Evolutionary conservation across 2,797 vertebrate genomes (phyloP).

Genomic region (Acipenser ruthenus): DNA sequence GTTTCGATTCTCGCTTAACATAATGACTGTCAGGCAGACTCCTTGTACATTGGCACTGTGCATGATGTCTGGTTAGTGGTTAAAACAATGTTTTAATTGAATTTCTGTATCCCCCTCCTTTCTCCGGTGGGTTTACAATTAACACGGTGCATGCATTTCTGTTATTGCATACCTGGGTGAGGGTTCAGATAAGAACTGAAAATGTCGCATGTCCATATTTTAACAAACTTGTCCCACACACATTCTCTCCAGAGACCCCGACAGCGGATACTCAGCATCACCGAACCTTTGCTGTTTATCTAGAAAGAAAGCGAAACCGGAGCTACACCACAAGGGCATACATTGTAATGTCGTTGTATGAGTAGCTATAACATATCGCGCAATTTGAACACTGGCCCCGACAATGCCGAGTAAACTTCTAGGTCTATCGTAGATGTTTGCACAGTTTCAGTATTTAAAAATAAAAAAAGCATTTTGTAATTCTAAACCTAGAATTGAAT

Average conservation of each 20-base stretch:
- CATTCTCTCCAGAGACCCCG: constrained; percentile 27
- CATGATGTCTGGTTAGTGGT: too few species aligned
- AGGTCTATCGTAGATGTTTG: not conserved
- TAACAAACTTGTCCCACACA: constrained; percentile 32
- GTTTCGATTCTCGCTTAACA: too few species aligned
- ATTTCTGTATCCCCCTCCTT: too few species aligned
- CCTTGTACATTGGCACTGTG: too few species aligned
- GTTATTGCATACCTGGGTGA: constrained; percentile 21
- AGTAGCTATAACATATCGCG: rapidly evolving
- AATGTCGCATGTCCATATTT: constrained; percentile 33
- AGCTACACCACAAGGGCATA: not conserved
- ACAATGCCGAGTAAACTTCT: too few species aligned
- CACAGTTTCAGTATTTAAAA: not conserved
- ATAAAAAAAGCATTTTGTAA: not conserved
- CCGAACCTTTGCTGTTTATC: constrained; percentile 31
- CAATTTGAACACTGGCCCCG: not conserved
- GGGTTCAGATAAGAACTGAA: constrained; percentile 32
- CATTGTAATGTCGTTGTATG: not conserved
- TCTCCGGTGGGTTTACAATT: too few species aligned
- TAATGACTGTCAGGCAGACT: too few species aligned
- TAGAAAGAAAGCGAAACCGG: not conserved
- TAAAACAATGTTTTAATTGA: too few species aligned
- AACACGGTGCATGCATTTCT: too few species aligned
- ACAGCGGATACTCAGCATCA: constrained; percentile 27
- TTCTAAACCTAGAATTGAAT: not conserved